These are phyloP conservation scores for Vanessa atalanta DNA, from an alignment of 1,140 invertebrate genomes.

Conservation along the genomic window DNA sequence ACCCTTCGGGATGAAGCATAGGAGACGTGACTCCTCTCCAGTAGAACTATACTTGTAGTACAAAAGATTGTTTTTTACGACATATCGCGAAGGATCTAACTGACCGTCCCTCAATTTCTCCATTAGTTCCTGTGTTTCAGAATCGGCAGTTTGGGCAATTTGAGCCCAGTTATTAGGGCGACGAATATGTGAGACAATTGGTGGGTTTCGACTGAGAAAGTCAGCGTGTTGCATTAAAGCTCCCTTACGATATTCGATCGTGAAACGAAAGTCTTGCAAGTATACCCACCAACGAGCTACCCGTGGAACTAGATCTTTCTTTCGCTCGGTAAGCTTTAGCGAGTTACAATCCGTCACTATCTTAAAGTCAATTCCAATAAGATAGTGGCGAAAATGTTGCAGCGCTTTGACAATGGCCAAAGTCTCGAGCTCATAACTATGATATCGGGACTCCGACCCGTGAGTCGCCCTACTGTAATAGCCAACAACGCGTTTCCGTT, in stretches of 20 bases:
- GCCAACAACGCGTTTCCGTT: too few relatives aligned
- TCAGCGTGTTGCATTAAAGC: constrained; percentile 2
- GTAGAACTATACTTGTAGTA: constrained; percentile 6
- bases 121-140: background rate
- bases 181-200: background rate
- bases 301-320: too few relatives aligned
- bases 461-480: too few relatives aligned
- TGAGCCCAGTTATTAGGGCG: background rate
- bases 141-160: background rate
- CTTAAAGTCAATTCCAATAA: too few relatives aligned
- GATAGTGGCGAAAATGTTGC: too few relatives aligned
- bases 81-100: background rate
- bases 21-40: background rate
- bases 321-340: too few relatives aligned
- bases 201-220: constrained; percentile 10
- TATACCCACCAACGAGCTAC: too few relatives aligned
- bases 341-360: too few relatives aligned
- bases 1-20: background rate
- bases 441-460: constrained; percentile 1
- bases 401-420: background rate
- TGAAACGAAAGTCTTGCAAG: too few relatives aligned
- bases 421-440: constrained; percentile 4
- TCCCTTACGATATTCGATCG: constrained; percentile 7
- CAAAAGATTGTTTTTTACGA: constrained; percentile 1
- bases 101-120: background rate